Conservation (phyloP, 92 coral and sea anemone species). For the Phenganax stokvisi region DNA sequence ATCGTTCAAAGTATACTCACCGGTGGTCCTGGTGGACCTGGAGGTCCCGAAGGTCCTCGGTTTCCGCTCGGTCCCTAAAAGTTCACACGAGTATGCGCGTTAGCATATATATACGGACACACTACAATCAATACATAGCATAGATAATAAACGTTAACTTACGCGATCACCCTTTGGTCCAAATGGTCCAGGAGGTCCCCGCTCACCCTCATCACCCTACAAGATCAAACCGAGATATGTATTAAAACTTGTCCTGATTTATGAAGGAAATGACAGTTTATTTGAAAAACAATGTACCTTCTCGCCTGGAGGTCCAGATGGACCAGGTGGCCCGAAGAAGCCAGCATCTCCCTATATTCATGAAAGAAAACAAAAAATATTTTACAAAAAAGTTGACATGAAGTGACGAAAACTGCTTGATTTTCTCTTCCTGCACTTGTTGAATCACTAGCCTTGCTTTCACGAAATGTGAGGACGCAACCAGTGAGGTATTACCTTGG, state of each 20-base stretch:
- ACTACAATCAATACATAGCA: background rate
- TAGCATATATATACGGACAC: background rate
- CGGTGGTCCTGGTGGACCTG: conserved; percentile 65
- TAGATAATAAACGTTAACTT: background rate
- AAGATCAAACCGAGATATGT: background rate
- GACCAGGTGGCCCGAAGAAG: conserved; percentile 49
- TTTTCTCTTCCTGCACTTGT: background rate
- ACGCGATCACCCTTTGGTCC: conserved; percentile 76
- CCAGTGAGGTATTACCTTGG: conserved; percentile 45
- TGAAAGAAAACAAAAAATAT: background rate
- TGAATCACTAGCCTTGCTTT: background rate
- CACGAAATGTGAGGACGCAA: background rate
- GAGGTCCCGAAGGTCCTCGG: conserved; percentile 40
- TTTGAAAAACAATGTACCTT: conserved; percentile 30
- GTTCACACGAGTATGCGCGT: too few species aligned
- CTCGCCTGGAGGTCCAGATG: conserved; percentile 48
- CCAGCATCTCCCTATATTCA: conserved; percentile 40
- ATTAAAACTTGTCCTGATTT: background rate
- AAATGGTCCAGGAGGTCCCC: conserved; percentile 52
- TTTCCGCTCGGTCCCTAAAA: conserved; percentile 51
- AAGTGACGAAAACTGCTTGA: background rate
- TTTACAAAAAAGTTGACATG: background rate
- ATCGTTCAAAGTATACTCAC: conserved; percentile 49
- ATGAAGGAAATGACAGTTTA: background rate
- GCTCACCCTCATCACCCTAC: conserved; percentile 69